These are phyloP conservation scores for Propithecus coquereli DNA, from an alignment of 2,113 vertebrate genomes.

Conservation along the genomic window DNA sequence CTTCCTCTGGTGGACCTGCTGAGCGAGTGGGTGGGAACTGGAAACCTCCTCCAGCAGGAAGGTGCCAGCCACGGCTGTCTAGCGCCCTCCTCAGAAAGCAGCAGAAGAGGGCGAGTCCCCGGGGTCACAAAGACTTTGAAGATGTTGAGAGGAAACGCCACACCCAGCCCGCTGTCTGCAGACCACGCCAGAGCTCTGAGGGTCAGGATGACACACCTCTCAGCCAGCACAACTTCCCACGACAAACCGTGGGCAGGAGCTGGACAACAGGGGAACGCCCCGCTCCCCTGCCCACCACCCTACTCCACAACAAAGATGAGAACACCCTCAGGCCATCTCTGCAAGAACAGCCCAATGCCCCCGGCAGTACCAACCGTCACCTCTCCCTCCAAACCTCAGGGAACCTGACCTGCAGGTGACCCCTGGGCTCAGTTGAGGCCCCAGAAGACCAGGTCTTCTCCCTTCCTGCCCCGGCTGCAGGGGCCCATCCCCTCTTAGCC, in stretches of 20 bases:
- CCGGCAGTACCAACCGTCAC: too few relatives aligned
- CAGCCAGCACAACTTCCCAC: background rate
- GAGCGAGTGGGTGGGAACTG: background rate
- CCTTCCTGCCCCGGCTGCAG: rapidly evolving
- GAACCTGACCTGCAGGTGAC: background rate
- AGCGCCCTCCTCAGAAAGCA: background rate
- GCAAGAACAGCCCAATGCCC: background rate
- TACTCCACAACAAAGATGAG: background rate
- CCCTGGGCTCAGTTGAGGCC: background rate
- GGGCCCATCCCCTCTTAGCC: background rate
- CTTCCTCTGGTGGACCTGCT: background rate
- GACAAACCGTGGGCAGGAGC: background rate
- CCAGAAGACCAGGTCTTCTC: background rate
- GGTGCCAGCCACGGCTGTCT: background rate
- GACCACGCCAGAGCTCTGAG: background rate
- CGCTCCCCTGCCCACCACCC: rapidly evolving
- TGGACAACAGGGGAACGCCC: background rate
- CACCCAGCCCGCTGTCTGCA: background rate
- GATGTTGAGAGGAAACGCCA: background rate
- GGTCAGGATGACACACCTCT: background rate
- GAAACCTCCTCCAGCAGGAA: background rate
- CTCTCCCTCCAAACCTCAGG: background rate
- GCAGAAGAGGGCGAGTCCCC: background rate
- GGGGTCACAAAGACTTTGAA: background rate
- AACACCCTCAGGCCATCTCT: rapidly evolving